Evolutionary conservation across 1,140 invertebrate genomes (phyloP), one percentile per base, ranked within the genome.

Genomic region (Sminthurinus signatus): DNA sequence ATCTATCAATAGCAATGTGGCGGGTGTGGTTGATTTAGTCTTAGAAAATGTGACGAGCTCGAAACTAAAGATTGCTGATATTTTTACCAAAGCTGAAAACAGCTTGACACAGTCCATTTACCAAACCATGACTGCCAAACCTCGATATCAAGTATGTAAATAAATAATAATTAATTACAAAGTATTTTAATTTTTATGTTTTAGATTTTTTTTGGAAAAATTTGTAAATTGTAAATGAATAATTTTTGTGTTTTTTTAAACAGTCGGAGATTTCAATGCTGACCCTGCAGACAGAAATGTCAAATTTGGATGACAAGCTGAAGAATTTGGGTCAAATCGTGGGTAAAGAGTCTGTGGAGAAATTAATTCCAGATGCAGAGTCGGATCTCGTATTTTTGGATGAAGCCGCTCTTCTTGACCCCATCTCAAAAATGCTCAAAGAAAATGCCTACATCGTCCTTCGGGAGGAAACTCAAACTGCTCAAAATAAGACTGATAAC

Each of bases 61-160:
- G 0, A 88, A 87, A 72, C 73, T 95, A 2, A 91, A 89, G 73
- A 79, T 86, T n/a, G 78, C 84, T 3, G 93, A 97, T 80, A 77
- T 88, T n/a, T 81, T 81, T 29, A 8, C 10, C 8, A 56, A 64
- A 19, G 36, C n/a, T 23, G 60, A 56, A 31, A 31, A 55, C 17
- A 52, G 36, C 23, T 48, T 62, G 32, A 21, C 52, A 14, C 5
- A 46, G 1, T 17, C 19, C 8, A 28, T 58, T n/a, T 43, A 57
- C 19, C 25, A 52, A 25, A 56, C 44, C 23, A 32, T 55, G 28
- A 50, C 42, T 17, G 25, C 44, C 2, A 56, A 64, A 46, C 62
- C 62, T 28, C 56, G 32, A 19, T 57, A 48, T 19, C 48, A 63
- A 31, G 52, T 23, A 29, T 5, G 21, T 8, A 23, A 17, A 8